Evolutionary conservation across 2,113 vertebrate species (phyloP).

Genomic region (Nestor notabilis): DNA sequence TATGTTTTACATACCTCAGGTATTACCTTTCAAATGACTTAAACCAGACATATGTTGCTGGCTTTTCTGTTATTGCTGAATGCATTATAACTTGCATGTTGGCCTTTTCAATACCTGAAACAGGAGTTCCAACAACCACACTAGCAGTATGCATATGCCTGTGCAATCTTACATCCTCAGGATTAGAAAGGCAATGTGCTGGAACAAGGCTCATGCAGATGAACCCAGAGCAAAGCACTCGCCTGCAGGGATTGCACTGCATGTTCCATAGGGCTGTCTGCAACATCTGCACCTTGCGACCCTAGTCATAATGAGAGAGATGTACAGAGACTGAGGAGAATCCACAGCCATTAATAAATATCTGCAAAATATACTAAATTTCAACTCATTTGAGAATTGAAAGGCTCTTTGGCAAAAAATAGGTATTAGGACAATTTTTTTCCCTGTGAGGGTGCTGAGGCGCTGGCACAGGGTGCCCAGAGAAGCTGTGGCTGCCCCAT

Average conservation of each 20-base stretch:
- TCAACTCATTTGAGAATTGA: not conserved
- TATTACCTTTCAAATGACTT: not conserved
- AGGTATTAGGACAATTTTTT: not conserved
- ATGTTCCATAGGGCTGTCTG: not conserved
- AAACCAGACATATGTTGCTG: not conserved
- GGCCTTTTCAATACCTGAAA: not conserved
- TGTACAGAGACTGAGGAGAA: not conserved
- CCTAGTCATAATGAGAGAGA: not conserved
- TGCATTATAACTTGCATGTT: not conserved
- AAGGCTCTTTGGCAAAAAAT: not conserved
- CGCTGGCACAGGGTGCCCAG: not conserved
- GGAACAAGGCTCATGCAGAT: not conserved
- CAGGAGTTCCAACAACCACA: not conserved
- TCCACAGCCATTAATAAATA: not conserved
- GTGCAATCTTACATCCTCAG: not conserved
- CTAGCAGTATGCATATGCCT: rapidly evolving
- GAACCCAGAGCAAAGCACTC: not conserved
- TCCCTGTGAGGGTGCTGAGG: not conserved
- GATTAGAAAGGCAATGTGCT: not conserved
- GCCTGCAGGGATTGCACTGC: not conserved
- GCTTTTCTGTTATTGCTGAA: not conserved
- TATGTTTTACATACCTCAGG: not conserved
- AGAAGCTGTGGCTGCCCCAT: not conserved
- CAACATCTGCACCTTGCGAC: not conserved
- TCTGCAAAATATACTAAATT: not conserved